These are phyloP conservation scores for Agrochola lychnidis DNA, from an alignment of 2,888 invertebrate genomes.

Conservation along the genomic window DNA sequence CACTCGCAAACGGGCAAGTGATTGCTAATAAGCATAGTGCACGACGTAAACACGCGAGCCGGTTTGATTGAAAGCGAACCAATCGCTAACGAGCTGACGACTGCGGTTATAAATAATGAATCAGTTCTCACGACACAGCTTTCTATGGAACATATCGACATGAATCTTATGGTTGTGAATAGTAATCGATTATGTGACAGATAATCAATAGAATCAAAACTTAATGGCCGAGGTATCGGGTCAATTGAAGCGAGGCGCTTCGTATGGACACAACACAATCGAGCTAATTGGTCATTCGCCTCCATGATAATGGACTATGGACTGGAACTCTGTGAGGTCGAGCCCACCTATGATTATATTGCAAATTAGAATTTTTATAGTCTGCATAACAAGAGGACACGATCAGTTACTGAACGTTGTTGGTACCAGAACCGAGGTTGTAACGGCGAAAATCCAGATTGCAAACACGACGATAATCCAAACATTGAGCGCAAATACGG, in stretches of 20 bases:
- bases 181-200: slow-evolving; percentile 66
- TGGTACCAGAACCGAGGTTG: slow-evolving; percentile 24
- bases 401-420: slow-evolving; percentile 23
- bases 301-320: slow-evolving; percentile 67
- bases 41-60: slow-evolving; percentile 52
- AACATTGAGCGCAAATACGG: slow-evolving; percentile 62
- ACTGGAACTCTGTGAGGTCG: slow-evolving; percentile 55
- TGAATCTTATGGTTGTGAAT: slow-evolving; percentile 44
- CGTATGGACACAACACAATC: slow-evolving; percentile 73
- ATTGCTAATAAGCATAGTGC: slow-evolving; percentile 50
- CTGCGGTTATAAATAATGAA: slow-evolving; percentile 64
- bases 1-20: slow-evolving; percentile 28
- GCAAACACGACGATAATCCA: slow-evolving; percentile 68
- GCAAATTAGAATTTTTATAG: slow-evolving; percentile 65
- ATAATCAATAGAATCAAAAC: slow-evolving; percentile 68
- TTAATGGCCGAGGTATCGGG: slow-evolving; percentile 70
- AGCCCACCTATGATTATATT: slow-evolving; percentile 67
- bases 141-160: slow-evolving; percentile 43
- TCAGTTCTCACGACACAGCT: slow-evolving; percentile 58
- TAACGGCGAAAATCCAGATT: slow-evolving; percentile 57
- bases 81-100: slow-evolving; percentile 55
- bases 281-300: slow-evolving; percentile 77
- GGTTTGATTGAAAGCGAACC: slow-evolving; percentile 67
- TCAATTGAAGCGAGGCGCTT: slow-evolving; percentile 76
- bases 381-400: slow-evolving; percentile 32